Evolutionary conservation across 2,113 vertebrate genomes (phyloP).

Genomic region (Neogale vison): DNA sequence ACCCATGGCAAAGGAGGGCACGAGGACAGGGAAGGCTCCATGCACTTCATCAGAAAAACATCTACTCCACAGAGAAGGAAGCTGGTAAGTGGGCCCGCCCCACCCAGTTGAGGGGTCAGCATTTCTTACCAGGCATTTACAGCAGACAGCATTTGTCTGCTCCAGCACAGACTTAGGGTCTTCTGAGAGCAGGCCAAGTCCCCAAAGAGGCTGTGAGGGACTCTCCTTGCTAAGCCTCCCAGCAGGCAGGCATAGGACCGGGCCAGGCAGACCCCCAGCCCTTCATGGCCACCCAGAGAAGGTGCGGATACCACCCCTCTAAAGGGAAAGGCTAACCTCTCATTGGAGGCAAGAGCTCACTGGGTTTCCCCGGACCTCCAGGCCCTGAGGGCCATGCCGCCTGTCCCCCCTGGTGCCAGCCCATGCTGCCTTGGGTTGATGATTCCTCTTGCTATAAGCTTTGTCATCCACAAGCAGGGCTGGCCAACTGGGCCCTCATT

Average conservation of each 20-base stretch:
- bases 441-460: not conserved
- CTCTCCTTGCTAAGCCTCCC: not conserved
- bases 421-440: not conserved
- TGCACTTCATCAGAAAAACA: not conserved
- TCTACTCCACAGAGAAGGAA: not conserved
- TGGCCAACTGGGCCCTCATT: not conserved
- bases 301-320: fast-evolving
- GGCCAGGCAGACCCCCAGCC: too few relatives aligned
- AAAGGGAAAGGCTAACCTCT: not conserved
- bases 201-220: not conserved
- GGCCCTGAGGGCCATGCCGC: not conserved
- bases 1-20: not conserved
- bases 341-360: fast-evolving
- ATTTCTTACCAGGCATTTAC: fast-evolving
- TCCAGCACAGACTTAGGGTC: too few relatives aligned
- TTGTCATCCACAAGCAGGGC: not conserved
- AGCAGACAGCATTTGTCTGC: not conserved
- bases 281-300: not conserved
- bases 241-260: fast-evolving
- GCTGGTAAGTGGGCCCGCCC: fast-evolving
- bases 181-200: not conserved
- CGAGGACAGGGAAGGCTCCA: not conserved
- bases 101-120: not conserved
- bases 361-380: not conserved
- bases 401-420: not conserved